A percentile compares a stretch with the other conserved stretches of the same genome.
Evolutionary conservation across 2,113 vertebrate genomes (phyloP).

Genomic region (Pterophyllum scalare): DNA sequence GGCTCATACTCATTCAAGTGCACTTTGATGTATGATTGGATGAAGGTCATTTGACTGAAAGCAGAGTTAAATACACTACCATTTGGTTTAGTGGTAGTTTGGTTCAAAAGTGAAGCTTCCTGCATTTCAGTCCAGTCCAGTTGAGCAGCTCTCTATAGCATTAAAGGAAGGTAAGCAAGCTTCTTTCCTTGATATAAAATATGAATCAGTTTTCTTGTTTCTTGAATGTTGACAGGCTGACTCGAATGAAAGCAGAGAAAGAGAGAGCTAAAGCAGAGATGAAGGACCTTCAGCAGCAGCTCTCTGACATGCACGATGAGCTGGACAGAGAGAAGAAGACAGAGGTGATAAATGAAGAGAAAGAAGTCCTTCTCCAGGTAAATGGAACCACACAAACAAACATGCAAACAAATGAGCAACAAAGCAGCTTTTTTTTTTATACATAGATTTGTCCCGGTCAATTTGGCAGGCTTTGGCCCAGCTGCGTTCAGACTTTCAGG

Average conservation of each 20-base stretch:
- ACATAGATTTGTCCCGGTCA: background rate
- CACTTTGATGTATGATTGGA: constrained; percentile 20
- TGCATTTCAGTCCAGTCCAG: background rate
- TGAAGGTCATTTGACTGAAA: background rate
- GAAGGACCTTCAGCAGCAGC: constrained; percentile 93
- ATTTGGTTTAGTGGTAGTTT: constrained; percentile 8
- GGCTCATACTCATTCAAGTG: constrained; percentile 20
- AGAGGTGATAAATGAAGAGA: constrained; percentile 58
- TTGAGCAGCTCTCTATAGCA: background rate
- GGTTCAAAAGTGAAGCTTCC: constrained; percentile 17
- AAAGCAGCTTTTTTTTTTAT: background rate
- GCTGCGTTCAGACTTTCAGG: constrained; percentile 86
- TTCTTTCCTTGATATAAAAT: background rate
- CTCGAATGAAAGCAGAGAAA: constrained; percentile 89
- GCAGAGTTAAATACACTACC: constrained; percentile 13
- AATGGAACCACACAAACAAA: constrained; percentile 13
- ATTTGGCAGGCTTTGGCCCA: constrained; percentile 83
- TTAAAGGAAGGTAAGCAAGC: background rate
- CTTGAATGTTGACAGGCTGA: constrained; percentile 80
- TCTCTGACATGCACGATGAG: constrained; percentile 97
- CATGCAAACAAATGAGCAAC: background rate
- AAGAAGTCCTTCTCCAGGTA: constrained; percentile 73
- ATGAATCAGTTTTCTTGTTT: background rate
- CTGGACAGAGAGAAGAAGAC: constrained; percentile 83
- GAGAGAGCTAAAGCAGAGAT: constrained; percentile 90